These are phyloP conservation scores for western clawed frog (Xenopus tropicalis) DNA, from an alignment of 2,113 vertebrate genomes.

Conservation along the genomic window UCB_Xtro_10.0 CM004447.2:94139001-94139500, in stretches of 20 bases:
- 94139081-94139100: too few species aligned
- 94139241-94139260: slow-evolving; percentile 17
- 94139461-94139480: slow-evolving; percentile 28
- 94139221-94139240: slow-evolving; percentile 23
- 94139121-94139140: too few species aligned
- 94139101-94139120: too few species aligned
- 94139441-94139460: slow-evolving; percentile 20
- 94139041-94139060: too few species aligned
- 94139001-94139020: too few species aligned
- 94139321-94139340: slow-evolving; percentile 2
- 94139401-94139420: neutral
- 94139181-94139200: neutral
- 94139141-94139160: neutral
- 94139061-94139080: too few species aligned
- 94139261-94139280: slow-evolving; percentile 20
- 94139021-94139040: too few species aligned
- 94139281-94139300: neutral
- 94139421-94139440: slow-evolving; percentile 9
- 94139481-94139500: slow-evolving; percentile 25
- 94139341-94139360: neutral
- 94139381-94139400: neutral
- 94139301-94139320: neutral
- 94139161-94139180: neutral
- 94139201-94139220: slow-evolving; percentile 36
- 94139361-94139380: neutral